Base-by-base conservation (phyloP, 1,140 invertebrate species). In the Bombus soroeensis region DNA sequence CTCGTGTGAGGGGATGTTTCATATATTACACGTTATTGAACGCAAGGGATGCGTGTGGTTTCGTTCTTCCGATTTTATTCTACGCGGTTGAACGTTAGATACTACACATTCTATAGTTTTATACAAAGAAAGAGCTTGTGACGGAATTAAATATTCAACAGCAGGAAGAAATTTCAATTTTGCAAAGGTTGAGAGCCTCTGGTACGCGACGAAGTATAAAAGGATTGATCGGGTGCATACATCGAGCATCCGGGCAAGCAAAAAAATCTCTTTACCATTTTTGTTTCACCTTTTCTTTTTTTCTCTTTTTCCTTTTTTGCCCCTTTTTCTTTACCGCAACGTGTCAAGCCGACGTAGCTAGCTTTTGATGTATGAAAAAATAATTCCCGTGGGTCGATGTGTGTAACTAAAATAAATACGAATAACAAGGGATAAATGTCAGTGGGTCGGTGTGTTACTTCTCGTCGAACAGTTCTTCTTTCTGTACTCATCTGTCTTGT, bases 371-470 rank as follows among this genome's bases (percentile, higher is more conserved):
- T 62, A 84, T 37, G 75, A 59, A 34, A 77, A 85, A 85, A 85
- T 80, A 71, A 72, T 72, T 53, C 39, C 25, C 28, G 62, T 25
- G 74, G 83, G 57, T 53, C 76, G 76, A 22, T 18, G 76, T 15
- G 25, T 32, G 64, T 15, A 62, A 73, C 68, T 22, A 80, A 85
- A 85, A 85, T 85, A 85, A 85, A 85, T 80, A 80, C 73, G 68
- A 80, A 85, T 80, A 85, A 85, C 83, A 72, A 85, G 39, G 68
- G 77, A 85, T 85, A 80, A 85, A 85, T 80, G 83, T 85, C 83
- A 85, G 4, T 71, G 68, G 82, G 83, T 80, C 83, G 68, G 32
- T 43, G 13, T 79, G 57, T 84, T 79, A 72, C 25, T 79, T 80
- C 83, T 64, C 53, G 68, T 39, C 43, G 68, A 80, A 53, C 39